Evolutionary conservation across 2,797 vertebrate genomes (phyloP).

Genomic region (Acanthopagrus latus): DNA sequence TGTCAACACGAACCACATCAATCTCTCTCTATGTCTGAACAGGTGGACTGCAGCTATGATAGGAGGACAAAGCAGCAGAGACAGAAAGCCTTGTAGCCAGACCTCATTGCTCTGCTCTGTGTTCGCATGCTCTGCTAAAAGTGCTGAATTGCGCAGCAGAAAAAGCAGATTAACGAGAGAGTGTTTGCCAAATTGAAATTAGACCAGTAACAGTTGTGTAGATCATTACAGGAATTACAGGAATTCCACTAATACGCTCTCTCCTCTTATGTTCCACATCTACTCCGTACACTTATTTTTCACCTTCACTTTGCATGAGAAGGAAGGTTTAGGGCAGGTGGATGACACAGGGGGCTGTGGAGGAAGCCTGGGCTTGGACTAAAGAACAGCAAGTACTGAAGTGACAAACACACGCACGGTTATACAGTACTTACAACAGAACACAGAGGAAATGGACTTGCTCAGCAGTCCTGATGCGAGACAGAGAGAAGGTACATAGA

Average conservation of each 20-base stretch:
- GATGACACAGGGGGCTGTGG: conserved; percentile 11
- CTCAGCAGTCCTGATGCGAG: conserved; percentile 95
- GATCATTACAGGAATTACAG: conserved; percentile 42
- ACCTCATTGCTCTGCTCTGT: conserved; percentile 54
- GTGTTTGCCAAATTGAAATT: conserved; percentile 48
- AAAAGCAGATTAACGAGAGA: conserved; percentile 62
- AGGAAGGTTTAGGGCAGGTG: conserved; percentile 20
- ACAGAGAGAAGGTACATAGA: conserved; percentile 67
- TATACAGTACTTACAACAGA: conserved; percentile 95
- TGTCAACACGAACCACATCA: conserved; percentile 36
- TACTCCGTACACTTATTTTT: conserved; percentile 10
- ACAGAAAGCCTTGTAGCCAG: conserved; percentile 43
- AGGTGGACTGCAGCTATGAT: conserved; percentile 60
- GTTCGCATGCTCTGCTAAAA: conserved; percentile 52
- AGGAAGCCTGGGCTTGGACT: conserved; percentile 14
- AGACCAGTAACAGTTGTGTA: conserved; percentile 30
- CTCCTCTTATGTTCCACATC: conserved; percentile 19
- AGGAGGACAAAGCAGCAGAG: conserved; percentile 50
- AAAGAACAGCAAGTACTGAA: conserved; percentile 16
- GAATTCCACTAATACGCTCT: conserved; percentile 23
- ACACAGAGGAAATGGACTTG: conserved; percentile 99
- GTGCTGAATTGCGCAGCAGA: conserved; percentile 48
- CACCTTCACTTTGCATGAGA: conserved; percentile 9
- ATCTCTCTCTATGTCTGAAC: conserved; percentile 9
- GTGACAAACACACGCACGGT: conserved; percentile 52